Evolutionary conservation across 2,888 invertebrate genomes (phyloP), one percentile per base, ranked within the genome.

Genomic region (Heliconius charithonia): DNA sequence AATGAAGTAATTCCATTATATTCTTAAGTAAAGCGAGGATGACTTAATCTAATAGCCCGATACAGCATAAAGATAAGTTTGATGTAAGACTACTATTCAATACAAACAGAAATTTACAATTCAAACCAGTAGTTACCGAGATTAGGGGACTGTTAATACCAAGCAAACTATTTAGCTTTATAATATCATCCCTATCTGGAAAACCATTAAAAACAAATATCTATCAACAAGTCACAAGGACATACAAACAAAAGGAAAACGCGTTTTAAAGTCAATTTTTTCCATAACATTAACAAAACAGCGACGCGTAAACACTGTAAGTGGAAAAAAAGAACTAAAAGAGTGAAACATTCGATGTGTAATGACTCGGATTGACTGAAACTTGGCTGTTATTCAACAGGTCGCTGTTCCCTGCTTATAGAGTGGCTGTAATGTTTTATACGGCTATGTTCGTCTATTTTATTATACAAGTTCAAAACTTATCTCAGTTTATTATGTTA

Each of bases 321-420:
- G 27, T 37, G n/a, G n/a, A 37, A n/a, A n/a, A 67, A 4, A 65
- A n/a, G n/a, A 25, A 41, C 13, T 41, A 41, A 67, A 41, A 45
- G 69, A n/a, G 45, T 69, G 73, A 75, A 76, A 80, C 63, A 51
- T 73, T 74, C 45, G 65, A 74, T 70, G 78, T 77, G 80, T 83
- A 83, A 83, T 82, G 82, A 79, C 69, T 79, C 82, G 78, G 66
- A 81, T 71, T 80, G 79, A 79, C 76, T 76, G 59, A 77, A 78
- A 81, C 81, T 82, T 83, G 81, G 79, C 82, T 73, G 73, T 75
- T 65, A 77, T 80, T 81, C 83, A 83, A 83, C 83, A 83, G 83
- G 83, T 83, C 72, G 45, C 72, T 73, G 62, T 65, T 77, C 62
- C 63, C 41, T 51, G 51, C 69, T 75, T 79, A 79, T 77, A 80